Conservation (phyloP, 2,888 invertebrate genomes). For the Troides oblongomaculatus region DNA sequence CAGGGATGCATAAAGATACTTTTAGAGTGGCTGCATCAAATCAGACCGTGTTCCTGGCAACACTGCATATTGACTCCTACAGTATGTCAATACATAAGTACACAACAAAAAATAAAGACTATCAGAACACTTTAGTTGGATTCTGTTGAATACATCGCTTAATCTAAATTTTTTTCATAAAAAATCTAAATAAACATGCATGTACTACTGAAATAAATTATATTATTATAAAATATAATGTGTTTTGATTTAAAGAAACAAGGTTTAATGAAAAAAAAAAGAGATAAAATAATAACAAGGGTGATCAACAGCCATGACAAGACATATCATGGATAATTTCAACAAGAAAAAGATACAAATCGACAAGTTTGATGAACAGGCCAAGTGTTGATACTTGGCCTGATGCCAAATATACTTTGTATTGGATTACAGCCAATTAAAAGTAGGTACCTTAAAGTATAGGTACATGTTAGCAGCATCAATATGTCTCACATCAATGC, state of each 20-base stretch:
- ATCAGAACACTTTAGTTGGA: too few species aligned
- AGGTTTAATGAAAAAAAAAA: too few species aligned
- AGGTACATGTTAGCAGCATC: slow-evolving; percentile 58
- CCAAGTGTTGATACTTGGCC: slow-evolving; percentile 71
- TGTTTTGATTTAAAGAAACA: too few species aligned
- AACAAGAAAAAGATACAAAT: slow-evolving; percentile 74
- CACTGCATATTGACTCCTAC: slow-evolving; percentile 62
- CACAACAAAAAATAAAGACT: too few species aligned
- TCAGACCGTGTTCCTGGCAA: slow-evolving; percentile 62
- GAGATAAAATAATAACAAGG: slow-evolving; percentile 31
- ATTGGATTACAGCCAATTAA: slow-evolving; percentile 80
- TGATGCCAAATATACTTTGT: slow-evolving; percentile 73
- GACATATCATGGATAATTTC: slow-evolving; percentile 48
- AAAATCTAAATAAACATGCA: too few species aligned
- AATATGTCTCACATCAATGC: slow-evolving; percentile 65
- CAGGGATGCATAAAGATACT: slow-evolving; percentile 61
- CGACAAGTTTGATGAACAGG: slow-evolving; percentile 73
- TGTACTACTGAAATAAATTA: too few species aligned
- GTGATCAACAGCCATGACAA: slow-evolving; percentile 34
- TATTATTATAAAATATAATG: too few species aligned
- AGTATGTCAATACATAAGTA: slow-evolving; percentile 54
- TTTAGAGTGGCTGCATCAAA: slow-evolving; percentile 57
- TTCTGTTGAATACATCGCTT: too few species aligned
- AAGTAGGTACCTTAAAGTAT: slow-evolving; percentile 62
- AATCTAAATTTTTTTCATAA: too few species aligned